These are phyloP conservation scores for Eurosta solidaginis DNA, from an alignment of 1,140 invertebrate genomes.

Conservation along the genomic window DNA sequence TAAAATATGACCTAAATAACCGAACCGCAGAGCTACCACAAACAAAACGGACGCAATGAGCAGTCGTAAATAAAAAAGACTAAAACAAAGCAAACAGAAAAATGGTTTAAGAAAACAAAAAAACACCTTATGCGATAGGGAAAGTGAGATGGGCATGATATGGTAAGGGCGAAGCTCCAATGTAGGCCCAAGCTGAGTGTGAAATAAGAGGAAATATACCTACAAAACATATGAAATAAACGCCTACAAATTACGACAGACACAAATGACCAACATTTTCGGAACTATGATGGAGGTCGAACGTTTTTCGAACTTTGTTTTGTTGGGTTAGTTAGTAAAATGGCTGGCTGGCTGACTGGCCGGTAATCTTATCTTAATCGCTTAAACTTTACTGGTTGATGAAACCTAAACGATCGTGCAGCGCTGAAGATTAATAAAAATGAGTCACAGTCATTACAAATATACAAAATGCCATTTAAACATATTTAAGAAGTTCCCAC, in stretches of 20 bases:
- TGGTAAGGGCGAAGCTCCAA: not conserved
- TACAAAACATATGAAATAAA: not conserved
- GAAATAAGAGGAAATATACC: not conserved
- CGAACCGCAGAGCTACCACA: not conserved
- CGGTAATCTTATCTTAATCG: not conserved
- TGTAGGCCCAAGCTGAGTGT: not conserved
- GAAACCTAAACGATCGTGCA: not conserved
- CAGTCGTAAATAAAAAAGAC: not conserved
- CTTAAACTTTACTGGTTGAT: not conserved
- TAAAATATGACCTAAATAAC: conserved; percentile 3
- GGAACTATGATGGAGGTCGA: conserved; percentile 15
- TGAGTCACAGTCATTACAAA: not conserved
- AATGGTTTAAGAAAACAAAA: not conserved
- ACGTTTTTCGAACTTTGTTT: not conserved
- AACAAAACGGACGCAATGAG: not conserved
- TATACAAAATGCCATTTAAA: no score
- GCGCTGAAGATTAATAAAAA: not conserved
- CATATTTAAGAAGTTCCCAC: not conserved
- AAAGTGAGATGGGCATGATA: no score
- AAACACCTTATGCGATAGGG: not conserved
- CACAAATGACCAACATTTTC: not conserved
- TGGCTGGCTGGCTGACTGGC: not conserved
- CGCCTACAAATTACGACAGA: conserved; percentile 19
- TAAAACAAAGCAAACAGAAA: no score
- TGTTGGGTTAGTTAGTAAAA: not conserved